Evolutionary conservation across 2,888 invertebrate genomes (phyloP), one percentile per base, ranked within the genome.

Genomic region (Acleris sparsana): DNA sequence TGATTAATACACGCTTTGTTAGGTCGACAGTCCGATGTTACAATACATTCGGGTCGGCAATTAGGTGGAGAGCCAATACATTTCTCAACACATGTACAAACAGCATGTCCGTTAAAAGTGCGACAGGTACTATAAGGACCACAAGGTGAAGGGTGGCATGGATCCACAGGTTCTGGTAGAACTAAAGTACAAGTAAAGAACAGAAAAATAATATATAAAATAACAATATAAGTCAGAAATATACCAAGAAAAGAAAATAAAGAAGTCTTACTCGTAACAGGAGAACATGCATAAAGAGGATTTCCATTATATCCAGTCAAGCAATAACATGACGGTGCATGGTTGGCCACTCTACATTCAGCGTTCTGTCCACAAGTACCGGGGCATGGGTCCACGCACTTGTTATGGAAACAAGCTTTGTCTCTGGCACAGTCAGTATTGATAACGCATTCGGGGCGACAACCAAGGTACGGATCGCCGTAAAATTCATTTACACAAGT

Each of bases 401-500:
- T 96, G 84, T 96, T 95, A 83, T 95, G 95, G 70, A 95, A 93
- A 88, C 97, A 97, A 64, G 96, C 95, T 84, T 93, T 94, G 72
- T 95, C 93, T 73, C 93, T 92, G 72, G 94, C 91, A 82, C 97
- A 97, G 79, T 96, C 96, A 61, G 94, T 94, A 82, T 96, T 96
- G 87, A 96, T 95, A 52, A 96, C 94, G 81, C 96, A 97, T 91
- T 96, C 96, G n/a, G 96, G 96, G 74, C 96, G 94, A 84, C 97
- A 97, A 52, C 96, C 96, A 69, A 93, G 92, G 83, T 96, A 96
- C 39, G 97, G 96, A 87, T 97, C 96, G 58, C 97, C 97, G 73
- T 94, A 94, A 86, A 96, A 96, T 74, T 95, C 95, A 69, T 94
- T 94, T 76, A 95, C 84, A 85, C 97, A 97, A 74, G 94, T 91